phyloP scores from a whole-genome alignment of 2,113 vertebrate species.

The Solenodon paradoxus region DNA sequence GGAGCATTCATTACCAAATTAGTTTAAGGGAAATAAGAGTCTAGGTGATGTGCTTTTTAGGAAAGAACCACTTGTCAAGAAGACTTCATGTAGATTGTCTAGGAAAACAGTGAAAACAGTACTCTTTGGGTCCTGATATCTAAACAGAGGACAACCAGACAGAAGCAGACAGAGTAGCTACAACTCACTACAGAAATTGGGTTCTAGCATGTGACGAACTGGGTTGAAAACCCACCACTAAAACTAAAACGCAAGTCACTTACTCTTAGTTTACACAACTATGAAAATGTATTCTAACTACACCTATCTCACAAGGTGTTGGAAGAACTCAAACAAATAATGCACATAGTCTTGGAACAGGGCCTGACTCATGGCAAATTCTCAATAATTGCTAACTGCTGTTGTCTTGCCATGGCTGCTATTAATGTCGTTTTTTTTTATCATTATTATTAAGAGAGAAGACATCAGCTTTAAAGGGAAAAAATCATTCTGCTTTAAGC shows the following conservation, averaged over 20 bases:
- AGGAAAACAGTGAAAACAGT: not conserved
- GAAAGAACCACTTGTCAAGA: not conserved
- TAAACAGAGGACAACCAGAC: not conserved
- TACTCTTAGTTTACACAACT: not conserved
- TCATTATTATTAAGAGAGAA: not conserved
- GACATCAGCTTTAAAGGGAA: not conserved
- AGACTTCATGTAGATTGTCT: not conserved
- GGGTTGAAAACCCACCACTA: not conserved
- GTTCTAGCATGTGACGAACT: not conserved
- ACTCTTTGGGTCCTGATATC: not conserved
- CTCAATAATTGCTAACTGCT: not conserved
- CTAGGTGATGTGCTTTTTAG: not conserved
- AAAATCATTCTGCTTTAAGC: not conserved
- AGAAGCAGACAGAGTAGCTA: not conserved
- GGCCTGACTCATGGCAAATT: not conserved
- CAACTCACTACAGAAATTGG: not conserved
- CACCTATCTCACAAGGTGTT: not conserved
- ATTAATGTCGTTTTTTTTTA: not conserved
- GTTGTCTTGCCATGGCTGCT: not conserved
- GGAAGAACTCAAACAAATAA: not conserved
- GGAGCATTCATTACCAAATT: not conserved
- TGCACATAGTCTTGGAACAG: not conserved
- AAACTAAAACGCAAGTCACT: not conserved
- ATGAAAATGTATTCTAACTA: not conserved
- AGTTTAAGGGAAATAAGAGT: not conserved